Evolutionary conservation across 92 coral and sea anemone species (phyloP).

Genomic region (Scolanthus callimorphus): DNA sequence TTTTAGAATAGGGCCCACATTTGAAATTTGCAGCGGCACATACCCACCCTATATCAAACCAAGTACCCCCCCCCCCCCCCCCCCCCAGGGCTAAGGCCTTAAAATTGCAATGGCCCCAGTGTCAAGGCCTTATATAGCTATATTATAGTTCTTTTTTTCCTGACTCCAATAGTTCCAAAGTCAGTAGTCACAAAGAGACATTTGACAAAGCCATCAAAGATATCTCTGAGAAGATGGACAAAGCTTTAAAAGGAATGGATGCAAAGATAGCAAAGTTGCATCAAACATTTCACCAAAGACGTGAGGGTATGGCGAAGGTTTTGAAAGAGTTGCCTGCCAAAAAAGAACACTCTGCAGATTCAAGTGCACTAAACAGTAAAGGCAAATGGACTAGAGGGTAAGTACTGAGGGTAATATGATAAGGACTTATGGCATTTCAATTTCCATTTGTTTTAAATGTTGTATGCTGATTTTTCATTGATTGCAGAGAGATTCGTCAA

Average conservation of each 20-base stretch:
- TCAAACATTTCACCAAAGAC: background rate
- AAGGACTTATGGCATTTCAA: too few relatives aligned
- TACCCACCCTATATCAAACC: too few relatives aligned
- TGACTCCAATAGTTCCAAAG: slow-evolving; percentile 2
- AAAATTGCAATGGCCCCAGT: too few relatives aligned
- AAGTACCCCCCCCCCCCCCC: too few relatives aligned
- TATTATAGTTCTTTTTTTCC: too few relatives aligned
- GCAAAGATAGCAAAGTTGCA: background rate
- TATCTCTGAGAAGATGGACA: background rate
- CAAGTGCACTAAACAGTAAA: background rate
- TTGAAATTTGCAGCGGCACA: too few relatives aligned
- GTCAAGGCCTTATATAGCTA: too few relatives aligned
- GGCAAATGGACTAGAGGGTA: too few relatives aligned
- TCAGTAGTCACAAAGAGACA: background rate
- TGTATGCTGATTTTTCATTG: background rate
- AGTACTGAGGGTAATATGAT: too few relatives aligned
- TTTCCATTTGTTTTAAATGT: too few relatives aligned
- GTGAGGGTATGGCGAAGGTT: background rate
- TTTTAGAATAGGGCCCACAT: too few relatives aligned
- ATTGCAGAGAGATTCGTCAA: background rate
- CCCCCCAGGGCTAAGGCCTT: too few relatives aligned
- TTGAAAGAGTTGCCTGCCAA: background rate
- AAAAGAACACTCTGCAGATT: background rate
- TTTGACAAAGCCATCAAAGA: background rate
- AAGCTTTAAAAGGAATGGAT: background rate